Conservation (phyloP, 2,797 vertebrate species). For the Hephaestus fuliginosus region DNA sequence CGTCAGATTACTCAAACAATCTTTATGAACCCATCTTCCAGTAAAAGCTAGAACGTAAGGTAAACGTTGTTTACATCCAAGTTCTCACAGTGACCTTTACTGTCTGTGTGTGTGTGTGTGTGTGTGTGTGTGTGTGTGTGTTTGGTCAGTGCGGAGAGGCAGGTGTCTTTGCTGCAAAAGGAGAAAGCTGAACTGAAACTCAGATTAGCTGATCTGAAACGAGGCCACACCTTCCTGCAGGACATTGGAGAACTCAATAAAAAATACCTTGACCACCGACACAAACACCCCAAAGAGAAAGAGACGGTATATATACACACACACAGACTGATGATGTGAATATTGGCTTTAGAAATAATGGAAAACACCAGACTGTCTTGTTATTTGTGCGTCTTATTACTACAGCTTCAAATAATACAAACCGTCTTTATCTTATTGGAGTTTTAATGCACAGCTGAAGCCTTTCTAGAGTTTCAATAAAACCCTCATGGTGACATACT, state of each 20-base stretch:
- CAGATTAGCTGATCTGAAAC: constrained; percentile 63
- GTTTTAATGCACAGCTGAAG: background rate
- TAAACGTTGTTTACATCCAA: background rate
- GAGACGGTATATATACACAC: constrained; percentile 60
- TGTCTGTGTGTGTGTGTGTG: background rate
- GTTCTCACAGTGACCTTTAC: background rate
- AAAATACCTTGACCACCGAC: constrained; percentile 60
- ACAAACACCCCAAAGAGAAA: constrained; percentile 45
- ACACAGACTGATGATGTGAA: background rate
- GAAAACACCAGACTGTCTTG: background rate
- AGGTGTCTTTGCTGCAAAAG: constrained; percentile 54
- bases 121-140: background rate
- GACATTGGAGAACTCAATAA: constrained; percentile 63
- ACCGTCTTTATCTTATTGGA: background rate
- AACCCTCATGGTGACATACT: background rate
- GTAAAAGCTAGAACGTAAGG: background rate
- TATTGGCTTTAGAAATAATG: background rate
- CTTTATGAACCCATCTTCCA: background rate
- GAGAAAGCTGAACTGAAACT: constrained; percentile 58
- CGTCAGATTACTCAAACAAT: background rate
- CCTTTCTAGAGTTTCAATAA: background rate
- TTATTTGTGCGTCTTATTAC: background rate
- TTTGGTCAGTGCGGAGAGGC: constrained; percentile 58
- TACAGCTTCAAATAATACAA: background rate
- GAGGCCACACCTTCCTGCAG: constrained; percentile 59